These are phyloP conservation scores for Coleophora flavipennella DNA, from an alignment of 2,888 invertebrate genomes.

Conservation along the genomic window DNA sequence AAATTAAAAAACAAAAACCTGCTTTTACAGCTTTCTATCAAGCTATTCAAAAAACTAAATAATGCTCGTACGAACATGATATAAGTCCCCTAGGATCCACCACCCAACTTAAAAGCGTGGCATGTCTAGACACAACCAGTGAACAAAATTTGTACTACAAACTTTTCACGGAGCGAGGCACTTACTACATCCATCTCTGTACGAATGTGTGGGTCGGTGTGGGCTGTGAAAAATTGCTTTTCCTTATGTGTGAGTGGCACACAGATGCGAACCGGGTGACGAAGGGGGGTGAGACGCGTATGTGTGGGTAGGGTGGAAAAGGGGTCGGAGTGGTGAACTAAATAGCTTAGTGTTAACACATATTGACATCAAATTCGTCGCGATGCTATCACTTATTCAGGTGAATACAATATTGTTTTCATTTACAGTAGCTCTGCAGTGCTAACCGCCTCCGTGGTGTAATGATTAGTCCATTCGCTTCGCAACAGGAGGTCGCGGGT, in stretches of 20 bases:
- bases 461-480: too few relatives aligned
- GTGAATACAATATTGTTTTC: conserved; percentile 58
- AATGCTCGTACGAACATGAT: conserved; percentile 25
- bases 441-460: too few relatives aligned
- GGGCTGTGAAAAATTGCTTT: conserved; percentile 67
- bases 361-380: conserved; percentile 73
- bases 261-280: conserved; percentile 23
- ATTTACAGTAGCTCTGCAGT: conserved; percentile 40
- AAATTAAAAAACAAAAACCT: too few relatives aligned
- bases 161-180: conserved; percentile 64
- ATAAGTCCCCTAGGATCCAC: conserved; percentile 55
- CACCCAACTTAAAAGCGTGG: conserved; percentile 60
- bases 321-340: conserved; percentile 68
- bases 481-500: too few relatives aligned
- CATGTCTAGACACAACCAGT: conserved; percentile 69
- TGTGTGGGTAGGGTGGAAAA: conserved; percentile 44
- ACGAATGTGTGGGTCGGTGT: conserved; percentile 45
- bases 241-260: conserved; percentile 41
- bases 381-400: conserved; percentile 72
- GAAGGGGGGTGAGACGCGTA: conserved; percentile 21
- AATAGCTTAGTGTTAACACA: conserved; percentile 74
- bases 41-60: neutral
- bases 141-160: conserved; percentile 68
- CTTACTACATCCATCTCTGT: conserved; percentile 50
- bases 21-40: too few relatives aligned